phyloP scores from a whole-genome alignment of 2,797 vertebrate species.

The Galagoides demidoff region DNA sequence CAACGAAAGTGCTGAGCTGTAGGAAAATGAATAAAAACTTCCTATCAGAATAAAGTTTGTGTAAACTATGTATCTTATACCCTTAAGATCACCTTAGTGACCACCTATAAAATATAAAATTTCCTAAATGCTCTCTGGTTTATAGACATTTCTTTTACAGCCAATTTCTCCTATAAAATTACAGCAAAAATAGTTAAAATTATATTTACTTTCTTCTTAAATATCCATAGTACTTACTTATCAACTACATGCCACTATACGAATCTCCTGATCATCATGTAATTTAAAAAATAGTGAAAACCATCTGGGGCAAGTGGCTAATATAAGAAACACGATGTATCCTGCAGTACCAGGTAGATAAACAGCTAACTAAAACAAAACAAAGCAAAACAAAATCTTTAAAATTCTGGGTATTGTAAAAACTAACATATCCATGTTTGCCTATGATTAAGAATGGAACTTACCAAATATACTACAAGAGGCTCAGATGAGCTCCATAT shows the following conservation, averaged over 20 bases:
- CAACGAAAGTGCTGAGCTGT: background rate
- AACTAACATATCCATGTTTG: background rate
- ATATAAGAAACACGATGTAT: background rate
- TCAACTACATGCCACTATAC: background rate
- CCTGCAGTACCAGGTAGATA: background rate
- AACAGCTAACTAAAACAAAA: background rate
- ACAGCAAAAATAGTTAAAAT: conserved; percentile 61
- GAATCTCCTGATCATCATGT: background rate
- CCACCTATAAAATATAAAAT: conserved; percentile 9
- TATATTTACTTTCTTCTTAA: conserved; percentile 31
- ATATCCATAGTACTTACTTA: background rate
- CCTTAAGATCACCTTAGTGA: conserved; percentile 20
- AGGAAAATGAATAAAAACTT: background rate
- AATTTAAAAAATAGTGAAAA: background rate
- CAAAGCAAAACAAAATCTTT: background rate
- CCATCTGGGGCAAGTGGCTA: background rate
- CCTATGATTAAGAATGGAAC: conserved; percentile 18
- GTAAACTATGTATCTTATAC: conserved; percentile 8
- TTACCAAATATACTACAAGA: background rate
- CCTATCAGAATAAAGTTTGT: background rate
- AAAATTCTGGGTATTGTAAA: background rate
- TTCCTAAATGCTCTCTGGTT: conserved; percentile 22
- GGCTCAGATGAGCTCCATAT: background rate
- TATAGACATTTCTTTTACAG: conserved; percentile 34
- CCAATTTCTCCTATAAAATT: conserved; percentile 56